phyloP scores from a whole-genome alignment of 2,888 invertebrate genomes.

The Polydrusus cervinus region DNA sequence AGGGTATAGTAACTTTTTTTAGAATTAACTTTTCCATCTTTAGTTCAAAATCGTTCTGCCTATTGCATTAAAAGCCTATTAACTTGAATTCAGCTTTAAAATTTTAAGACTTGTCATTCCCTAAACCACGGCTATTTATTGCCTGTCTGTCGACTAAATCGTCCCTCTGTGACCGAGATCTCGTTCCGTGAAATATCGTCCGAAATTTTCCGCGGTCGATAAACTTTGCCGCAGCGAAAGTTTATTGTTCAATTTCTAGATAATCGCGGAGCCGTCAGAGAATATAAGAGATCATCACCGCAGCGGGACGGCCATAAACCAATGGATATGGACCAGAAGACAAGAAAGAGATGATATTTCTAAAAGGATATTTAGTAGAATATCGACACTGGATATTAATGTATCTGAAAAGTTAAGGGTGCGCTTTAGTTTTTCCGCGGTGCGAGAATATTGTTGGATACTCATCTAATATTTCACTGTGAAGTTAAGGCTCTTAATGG shows the following conservation, averaged over 20 bases:
- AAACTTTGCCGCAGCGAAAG: constrained; percentile 55
- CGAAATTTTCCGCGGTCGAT: constrained; percentile 56
- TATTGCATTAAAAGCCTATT: no score
- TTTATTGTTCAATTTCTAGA: constrained; percentile 63
- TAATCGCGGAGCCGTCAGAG: constrained; percentile 62
- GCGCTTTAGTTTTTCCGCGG: neutral
- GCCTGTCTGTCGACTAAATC: neutral
- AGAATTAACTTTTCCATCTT: no score
- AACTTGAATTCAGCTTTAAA: neutral
- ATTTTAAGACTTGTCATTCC: neutral
- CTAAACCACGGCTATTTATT: neutral
- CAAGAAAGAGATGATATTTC: constrained; percentile 39
- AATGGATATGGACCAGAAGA: constrained; percentile 46
- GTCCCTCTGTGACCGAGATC: constrained; percentile 13
- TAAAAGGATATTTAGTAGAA: constrained; percentile 44
- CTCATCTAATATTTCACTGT: no score
- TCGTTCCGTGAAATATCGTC: constrained; percentile 31
- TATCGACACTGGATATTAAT: constrained; percentile 47
- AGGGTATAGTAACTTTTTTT: no score
- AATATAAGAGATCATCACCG: constrained; percentile 58
- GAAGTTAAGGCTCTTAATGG: no score
- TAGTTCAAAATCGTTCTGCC: no score
- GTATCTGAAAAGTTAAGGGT: constrained; percentile 28
- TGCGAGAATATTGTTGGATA: no score
- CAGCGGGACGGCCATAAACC: constrained; percentile 22